Conservation (phyloP, 2,797 vertebrate species). For the Myotis planiceps region DNA sequence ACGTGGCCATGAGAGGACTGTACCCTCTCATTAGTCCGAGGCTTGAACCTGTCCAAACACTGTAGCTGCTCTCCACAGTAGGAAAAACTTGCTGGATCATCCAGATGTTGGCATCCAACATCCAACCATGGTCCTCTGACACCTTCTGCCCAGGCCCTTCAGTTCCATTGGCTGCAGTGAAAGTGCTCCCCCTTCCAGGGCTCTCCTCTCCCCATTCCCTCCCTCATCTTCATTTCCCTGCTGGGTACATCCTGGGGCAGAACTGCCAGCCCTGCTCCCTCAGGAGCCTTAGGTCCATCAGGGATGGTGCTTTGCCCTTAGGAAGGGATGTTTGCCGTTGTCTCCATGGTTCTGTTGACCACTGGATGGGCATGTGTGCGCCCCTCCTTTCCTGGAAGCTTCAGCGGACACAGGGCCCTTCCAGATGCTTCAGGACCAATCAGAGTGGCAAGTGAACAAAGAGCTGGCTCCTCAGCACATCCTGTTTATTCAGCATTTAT, state of each 20-base stretch:
- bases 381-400: not conserved
- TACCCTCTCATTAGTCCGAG: no score
- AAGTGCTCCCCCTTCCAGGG: accelerated
- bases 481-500: not conserved
- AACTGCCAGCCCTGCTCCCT: not conserved
- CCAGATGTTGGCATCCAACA: not conserved
- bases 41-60: no score
- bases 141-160: not conserved
- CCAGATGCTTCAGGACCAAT: not conserved
- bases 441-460: not conserved
- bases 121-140: not conserved
- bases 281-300: not conserved
- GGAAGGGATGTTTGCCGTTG: not conserved
- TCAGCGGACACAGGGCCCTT: not conserved
- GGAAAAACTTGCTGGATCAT: not conserved
- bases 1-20: no score
- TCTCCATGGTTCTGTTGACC: accelerated
- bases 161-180: not conserved
- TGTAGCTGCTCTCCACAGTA: no score
- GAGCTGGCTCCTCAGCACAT: not conserved
- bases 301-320: not conserved
- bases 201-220: no score
- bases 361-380: accelerated
- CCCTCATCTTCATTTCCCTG: not conserved
- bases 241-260: not conserved